Evolutionary conservation across 1,140 invertebrate species (phyloP), one percentile per base, ranked within the genome.

Genomic region (Holcopasites calliopsidis): DNA sequence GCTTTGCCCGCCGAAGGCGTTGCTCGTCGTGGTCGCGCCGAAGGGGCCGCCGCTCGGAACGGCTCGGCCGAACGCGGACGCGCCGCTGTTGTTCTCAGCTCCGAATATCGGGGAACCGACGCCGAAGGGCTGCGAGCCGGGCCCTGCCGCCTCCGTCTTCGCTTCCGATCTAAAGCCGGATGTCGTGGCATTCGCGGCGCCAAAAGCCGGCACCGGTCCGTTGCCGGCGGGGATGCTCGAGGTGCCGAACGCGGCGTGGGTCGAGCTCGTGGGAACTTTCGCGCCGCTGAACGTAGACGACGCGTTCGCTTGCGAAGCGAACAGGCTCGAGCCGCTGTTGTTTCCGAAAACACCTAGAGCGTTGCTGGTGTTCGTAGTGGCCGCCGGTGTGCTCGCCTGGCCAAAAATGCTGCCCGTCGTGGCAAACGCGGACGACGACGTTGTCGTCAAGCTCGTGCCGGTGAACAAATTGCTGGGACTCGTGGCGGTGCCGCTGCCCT

Each of bases 111-210:
- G 40, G 13, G 11, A 65, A 6, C 71, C 40, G 10, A 69, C 55
- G 3, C 71, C 77, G 26, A 87, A 87, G 8, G 61, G 74, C 23
- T 62, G 54, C 1, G 52, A 42, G 0, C 23, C 26, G 0, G 79
- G 28, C 40, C 6, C 55, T 10, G 54, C 26, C 6, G 28, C 10
- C 35, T n/a, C 38, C 31, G 50, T 33, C 38, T 52, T 28, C 28
- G 42, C 75, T 26, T 49, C 42, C 8, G 76, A 6, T n/a, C 78
- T 78, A n/a, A 85, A 86, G 0, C 26, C 58, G 0, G 82, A 16
- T 0, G 77, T 52, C 0, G 60, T 23, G 4, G 73, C 55, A 18
- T 26, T 77, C 0, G 65, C 35, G 1, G 55, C 38, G 10, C 76
- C 72, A 21, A 86, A 86, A 26, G 5, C 40, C 2, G 82, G 33